These are phyloP conservation scores for Progne subis DNA, from an alignment of 2,113 vertebrate species.

Conservation along the genomic window DNA sequence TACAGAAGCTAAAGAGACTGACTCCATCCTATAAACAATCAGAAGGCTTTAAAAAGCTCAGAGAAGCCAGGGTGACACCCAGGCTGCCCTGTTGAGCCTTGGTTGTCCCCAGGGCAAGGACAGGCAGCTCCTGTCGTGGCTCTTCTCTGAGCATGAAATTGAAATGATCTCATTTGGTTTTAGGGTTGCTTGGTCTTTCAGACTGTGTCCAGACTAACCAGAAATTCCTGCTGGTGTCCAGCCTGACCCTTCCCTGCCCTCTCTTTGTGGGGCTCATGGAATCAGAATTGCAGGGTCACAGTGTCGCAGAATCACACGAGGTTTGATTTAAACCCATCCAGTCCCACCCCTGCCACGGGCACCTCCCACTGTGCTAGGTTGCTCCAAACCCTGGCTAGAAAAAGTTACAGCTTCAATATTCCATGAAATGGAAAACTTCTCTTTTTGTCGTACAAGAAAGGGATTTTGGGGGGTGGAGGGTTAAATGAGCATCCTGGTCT, in stretches of 20 bases:
- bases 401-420: not conserved
- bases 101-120: not conserved
- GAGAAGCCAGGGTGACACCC: no score
- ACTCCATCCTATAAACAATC: no score
- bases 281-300: not conserved
- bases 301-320: no score
- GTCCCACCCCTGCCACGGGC: not conserved
- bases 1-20: no score
- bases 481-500: not conserved
- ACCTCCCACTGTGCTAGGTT: rapidly evolving
- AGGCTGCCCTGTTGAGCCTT: not conserved
- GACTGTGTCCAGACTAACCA: not conserved
- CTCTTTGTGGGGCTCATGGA: not conserved
- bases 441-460: not conserved
- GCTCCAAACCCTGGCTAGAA: not conserved
- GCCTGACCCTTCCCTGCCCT: not conserved
- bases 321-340: not conserved
- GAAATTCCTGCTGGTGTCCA: not conserved
- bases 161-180: not conserved
- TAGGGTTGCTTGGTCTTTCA: not conserved
- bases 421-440: not conserved
- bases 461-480: not conserved
- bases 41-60: no score
- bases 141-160: not conserved
- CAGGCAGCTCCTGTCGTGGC: not conserved